A percentile compares a stretch with the other conserved stretches of the same genome.
Evolutionary conservation across 2,113 vertebrate genomes (phyloP).

Genomic region (Tiliqua scincoides): DNA sequence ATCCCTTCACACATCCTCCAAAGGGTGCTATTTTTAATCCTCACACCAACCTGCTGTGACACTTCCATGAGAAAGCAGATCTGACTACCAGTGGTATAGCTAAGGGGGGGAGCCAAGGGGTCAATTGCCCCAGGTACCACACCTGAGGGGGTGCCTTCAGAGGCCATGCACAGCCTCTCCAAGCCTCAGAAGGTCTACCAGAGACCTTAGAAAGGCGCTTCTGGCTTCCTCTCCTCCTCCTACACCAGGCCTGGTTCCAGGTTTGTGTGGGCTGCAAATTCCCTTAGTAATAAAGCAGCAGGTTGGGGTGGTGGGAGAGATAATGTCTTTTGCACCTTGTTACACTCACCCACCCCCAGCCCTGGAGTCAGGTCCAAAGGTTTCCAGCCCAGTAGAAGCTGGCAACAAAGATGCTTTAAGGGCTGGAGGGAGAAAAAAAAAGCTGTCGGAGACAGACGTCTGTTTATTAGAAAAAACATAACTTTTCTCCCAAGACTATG

Average conservation of each 20-base stretch:
- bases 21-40: too few species aligned
- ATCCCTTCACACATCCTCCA: too few species aligned
- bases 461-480: not conserved
- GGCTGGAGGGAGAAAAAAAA: too few species aligned
- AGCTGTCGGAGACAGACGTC: not conserved
- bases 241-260: not conserved
- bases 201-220: not conserved
- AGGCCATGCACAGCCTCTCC: too few species aligned
- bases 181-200: too few species aligned
- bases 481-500: not conserved
- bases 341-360: not conserved
- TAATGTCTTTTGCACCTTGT: not conserved
- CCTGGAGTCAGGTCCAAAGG: not conserved
- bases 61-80: too few species aligned
- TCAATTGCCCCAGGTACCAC: too few species aligned
- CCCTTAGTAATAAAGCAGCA: not conserved
- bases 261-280: not conserved
- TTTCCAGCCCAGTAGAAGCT: not conserved
- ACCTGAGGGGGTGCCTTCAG: too few species aligned
- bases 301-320: not conserved
- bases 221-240: not conserved
- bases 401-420: not conserved
- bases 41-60: too few species aligned
- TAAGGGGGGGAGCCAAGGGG: too few species aligned
- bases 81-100: too few species aligned